phyloP scores from a whole-genome alignment of 1,140 invertebrate genomes.

The Asbolus verrucosus region DNA sequence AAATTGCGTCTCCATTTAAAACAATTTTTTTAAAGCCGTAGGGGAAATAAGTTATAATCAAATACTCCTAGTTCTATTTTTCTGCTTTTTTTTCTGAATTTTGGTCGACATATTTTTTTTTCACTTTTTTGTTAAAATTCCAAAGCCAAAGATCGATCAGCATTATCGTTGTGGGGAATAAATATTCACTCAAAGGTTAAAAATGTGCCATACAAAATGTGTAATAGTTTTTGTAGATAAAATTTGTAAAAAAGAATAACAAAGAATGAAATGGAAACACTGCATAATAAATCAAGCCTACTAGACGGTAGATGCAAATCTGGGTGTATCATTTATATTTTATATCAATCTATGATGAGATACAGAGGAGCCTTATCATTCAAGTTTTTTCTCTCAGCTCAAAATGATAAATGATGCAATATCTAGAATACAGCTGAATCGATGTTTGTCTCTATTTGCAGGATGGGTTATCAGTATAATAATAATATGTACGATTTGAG shows the following conservation, averaged over 20 bases:
- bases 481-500: too few relatives aligned
- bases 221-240: constrained; percentile 20
- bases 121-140: too few relatives aligned
- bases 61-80: too few relatives aligned
- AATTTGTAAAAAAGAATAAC: constrained; percentile 54
- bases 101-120: too few relatives aligned
- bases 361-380: constrained; percentile 57
- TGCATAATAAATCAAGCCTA: constrained; percentile 58
- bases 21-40: too few relatives aligned
- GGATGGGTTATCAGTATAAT: constrained; percentile 6
- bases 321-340: constrained; percentile 61
- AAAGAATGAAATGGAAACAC: constrained; percentile 54
- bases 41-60: too few relatives aligned
- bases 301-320: constrained; percentile 57
- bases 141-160: too few relatives aligned
- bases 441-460: constrained; percentile 40
- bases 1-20: too few relatives aligned
- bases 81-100: too few relatives aligned
- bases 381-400: constrained; percentile 51
- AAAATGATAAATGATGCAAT: constrained; percentile 58
- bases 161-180: too few relatives aligned
- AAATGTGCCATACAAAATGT: too few relatives aligned
- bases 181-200: too few relatives aligned
- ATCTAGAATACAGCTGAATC: constrained; percentile 40
- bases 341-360: constrained; percentile 61